Evolutionary conservation across 2,888 invertebrate genomes (phyloP).

Genomic region (Lepidonotus clava): DNA sequence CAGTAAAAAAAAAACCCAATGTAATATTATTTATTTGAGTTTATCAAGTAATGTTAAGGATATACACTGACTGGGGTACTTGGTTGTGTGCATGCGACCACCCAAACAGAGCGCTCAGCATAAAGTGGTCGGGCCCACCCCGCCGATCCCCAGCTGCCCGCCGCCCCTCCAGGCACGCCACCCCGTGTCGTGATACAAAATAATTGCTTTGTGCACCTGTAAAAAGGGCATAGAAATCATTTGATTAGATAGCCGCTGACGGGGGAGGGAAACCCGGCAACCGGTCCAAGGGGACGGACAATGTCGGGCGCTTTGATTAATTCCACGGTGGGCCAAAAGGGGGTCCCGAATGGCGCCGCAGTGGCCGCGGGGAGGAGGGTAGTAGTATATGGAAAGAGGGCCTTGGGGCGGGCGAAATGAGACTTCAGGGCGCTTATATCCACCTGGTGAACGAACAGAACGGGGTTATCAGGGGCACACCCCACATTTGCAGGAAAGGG

Average conservation of each 20-base stretch:
- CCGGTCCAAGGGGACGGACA: background rate
- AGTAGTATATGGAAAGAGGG: slow-evolving; percentile 8
- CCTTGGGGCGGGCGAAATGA: background rate
- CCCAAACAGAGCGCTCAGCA: no score
- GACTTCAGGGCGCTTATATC: background rate
- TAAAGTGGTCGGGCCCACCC: no score
- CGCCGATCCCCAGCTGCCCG: no score
- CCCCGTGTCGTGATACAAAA: background rate
- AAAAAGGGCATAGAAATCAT: slow-evolving; percentile 14
- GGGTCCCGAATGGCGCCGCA: background rate
- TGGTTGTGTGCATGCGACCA: no score
- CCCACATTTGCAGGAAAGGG: no score
- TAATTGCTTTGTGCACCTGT: slow-evolving; percentile 15
- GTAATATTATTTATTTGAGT: no score
- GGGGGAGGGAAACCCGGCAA: background rate
- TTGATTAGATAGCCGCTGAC: slow-evolving; percentile 11
- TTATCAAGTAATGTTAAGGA: no score
- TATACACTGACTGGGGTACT: no score
- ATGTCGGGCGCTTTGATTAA: slow-evolving; percentile 7
- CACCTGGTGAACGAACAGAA: background rate
- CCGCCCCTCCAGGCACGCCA: no score
- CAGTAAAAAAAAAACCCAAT: no score
- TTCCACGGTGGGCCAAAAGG: background rate
- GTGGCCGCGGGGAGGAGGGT: background rate
- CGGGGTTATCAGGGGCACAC: no score